Evolutionary conservation across 2,888 invertebrate species (phyloP).

Genomic region (Esperia sulphurella): DNA sequence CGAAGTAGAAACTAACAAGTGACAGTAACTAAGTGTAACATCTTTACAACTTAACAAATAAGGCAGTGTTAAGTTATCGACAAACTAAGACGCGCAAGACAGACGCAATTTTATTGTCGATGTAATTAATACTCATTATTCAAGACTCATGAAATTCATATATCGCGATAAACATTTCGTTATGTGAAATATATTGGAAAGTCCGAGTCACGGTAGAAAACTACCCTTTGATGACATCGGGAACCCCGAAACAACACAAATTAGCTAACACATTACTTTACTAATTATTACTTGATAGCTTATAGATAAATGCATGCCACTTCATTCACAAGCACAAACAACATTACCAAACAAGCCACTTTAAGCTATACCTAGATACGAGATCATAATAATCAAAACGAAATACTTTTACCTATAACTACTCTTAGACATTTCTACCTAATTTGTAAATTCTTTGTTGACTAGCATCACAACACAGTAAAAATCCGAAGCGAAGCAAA

Average conservation of each 20-base stretch:
- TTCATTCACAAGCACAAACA: conserved; percentile 14
- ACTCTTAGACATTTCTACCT: not conserved
- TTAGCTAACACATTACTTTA: not conserved
- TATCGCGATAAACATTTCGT: not conserved
- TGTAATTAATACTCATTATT: not conserved
- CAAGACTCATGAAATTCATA: too few relatives aligned
- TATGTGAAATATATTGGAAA: conserved; percentile 1
- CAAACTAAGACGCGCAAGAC: conserved; percentile 29
- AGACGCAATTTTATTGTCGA: not conserved
- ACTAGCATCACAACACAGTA: conserved; percentile 35
- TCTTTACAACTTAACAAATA: conserved; percentile 18
- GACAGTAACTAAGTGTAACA: conserved; percentile 18
- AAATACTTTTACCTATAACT: conserved; percentile 4
- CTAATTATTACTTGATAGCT: not conserved
- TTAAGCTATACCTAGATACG: conserved; percentile 8
- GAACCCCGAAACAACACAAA: not conserved
- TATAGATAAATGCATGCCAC: conserved; percentile 12
- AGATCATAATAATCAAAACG: not conserved
- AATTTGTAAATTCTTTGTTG: conserved; percentile 14
- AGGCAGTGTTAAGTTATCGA: conserved; percentile 37
- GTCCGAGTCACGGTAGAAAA: conserved; percentile 6
- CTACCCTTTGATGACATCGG: conserved; percentile 8
- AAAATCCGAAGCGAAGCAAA: conserved; percentile 50
- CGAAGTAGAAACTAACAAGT: conserved; percentile 3
- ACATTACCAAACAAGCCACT: conserved; percentile 25